A percentile compares a stretch with the other conserved stretches of the same genome.
These are phyloP conservation scores for Bathynomus jamesi DNA, from an alignment of 1,140 invertebrate species.

Conservation along the genomic window DNA sequence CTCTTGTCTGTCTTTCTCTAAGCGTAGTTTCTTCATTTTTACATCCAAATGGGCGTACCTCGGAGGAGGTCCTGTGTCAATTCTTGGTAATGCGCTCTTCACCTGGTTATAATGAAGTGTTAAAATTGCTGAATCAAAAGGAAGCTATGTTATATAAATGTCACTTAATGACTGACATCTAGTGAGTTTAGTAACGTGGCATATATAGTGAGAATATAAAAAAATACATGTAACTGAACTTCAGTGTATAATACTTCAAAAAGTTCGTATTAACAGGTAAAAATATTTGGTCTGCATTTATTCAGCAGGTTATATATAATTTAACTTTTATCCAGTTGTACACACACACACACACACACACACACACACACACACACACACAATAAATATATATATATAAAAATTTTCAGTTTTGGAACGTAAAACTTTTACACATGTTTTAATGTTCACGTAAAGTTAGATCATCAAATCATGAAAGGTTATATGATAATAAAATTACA, in stretches of 20 bases:
- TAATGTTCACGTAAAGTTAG: too few relatives aligned
- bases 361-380: not conserved
- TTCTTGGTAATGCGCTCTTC: conserved; percentile 24
- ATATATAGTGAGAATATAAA: too few relatives aligned
- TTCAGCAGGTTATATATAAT: too few relatives aligned
- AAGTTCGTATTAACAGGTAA: too few relatives aligned
- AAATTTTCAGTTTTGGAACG: not conserved
- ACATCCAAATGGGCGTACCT: conserved; percentile 26
- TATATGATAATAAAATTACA: too few relatives aligned
- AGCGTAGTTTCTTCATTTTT: conserved; percentile 26
- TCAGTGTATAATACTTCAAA: too few relatives aligned
- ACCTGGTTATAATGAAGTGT: conserved; percentile 24
- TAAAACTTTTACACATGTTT: not conserved
- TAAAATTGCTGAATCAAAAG: not conserved
- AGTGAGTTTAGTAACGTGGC: too few relatives aligned
- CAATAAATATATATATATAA: not conserved
- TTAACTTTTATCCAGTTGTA: not conserved
- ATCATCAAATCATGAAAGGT: too few relatives aligned
- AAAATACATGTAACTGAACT: too few relatives aligned
- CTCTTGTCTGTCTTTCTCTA: conserved; percentile 27
- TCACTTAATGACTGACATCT: too few relatives aligned
- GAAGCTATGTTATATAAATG: not conserved
- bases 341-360: not conserved
- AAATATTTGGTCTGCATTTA: too few relatives aligned
- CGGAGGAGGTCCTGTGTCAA: conserved; percentile 23